phyloP scores from a whole-genome alignment of 1,140 invertebrate genomes.

The Cepaea nemoralis region DNA sequence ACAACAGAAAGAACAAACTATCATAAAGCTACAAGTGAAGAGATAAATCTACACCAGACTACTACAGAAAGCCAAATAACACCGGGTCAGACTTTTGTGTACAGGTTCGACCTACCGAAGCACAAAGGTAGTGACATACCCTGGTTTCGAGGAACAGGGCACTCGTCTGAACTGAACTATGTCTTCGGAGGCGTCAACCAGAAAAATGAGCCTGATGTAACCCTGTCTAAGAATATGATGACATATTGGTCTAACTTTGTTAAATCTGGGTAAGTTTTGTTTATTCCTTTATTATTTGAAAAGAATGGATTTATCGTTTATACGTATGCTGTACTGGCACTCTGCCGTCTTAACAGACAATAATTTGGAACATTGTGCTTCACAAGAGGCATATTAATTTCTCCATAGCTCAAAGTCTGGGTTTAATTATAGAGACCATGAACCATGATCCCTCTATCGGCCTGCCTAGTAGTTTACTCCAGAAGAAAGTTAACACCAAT shows the following conservation, averaged over 20 bases:
- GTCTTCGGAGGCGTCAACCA: background rate
- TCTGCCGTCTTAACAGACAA: too few relatives aligned
- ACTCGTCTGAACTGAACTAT: background rate
- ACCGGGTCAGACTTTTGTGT: background rate
- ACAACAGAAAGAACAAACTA: too few relatives aligned
- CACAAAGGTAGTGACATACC: background rate
- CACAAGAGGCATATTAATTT: too few relatives aligned
- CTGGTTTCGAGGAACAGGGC: background rate
- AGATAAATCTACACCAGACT: background rate
- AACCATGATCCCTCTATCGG: too few relatives aligned
- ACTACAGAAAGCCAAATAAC: background rate
- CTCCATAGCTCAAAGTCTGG: too few relatives aligned
- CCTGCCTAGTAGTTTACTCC: too few relatives aligned
- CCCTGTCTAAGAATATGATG: background rate
- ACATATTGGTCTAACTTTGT: slow-evolving; percentile 12
- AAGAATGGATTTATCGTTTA: too few relatives aligned
- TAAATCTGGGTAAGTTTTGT: background rate
- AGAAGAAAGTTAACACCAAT: too few relatives aligned
- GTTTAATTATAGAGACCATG: too few relatives aligned
- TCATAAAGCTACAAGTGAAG: too few relatives aligned
- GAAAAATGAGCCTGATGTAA: background rate
- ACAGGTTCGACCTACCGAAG: background rate
- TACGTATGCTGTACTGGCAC: too few relatives aligned
- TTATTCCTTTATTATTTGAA: background rate
- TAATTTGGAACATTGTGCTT: too few relatives aligned